Evolutionary conservation across 2,797 vertebrate species (phyloP).

Genomic region (Phataginus tetradactyla): DNA sequence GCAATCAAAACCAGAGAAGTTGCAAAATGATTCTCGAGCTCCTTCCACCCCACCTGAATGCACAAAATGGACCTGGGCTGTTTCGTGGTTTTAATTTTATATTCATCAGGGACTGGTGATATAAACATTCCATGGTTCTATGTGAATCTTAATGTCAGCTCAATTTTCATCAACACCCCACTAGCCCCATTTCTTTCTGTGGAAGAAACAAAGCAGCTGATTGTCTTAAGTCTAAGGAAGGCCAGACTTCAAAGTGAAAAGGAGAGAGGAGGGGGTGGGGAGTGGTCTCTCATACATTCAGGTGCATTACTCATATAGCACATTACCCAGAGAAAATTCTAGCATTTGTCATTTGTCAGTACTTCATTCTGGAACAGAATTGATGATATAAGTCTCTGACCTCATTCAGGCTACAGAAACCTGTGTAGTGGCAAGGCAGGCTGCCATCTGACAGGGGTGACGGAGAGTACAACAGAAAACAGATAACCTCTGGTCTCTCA

Average conservation of each 20-base stretch:
- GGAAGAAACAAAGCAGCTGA: not conserved
- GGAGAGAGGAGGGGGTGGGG: not conserved
- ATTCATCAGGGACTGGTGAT: not conserved
- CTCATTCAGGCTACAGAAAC: not conserved
- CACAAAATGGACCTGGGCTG: not conserved
- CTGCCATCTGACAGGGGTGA: not conserved
- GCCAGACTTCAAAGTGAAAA: not conserved
- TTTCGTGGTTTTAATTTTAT: not conserved
- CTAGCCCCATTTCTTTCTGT: not conserved
- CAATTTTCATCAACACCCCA: not conserved
- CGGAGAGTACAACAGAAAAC: not conserved
- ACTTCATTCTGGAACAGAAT: not conserved
- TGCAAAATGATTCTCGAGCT: not conserved
- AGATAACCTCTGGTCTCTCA: not conserved
- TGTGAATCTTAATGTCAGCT: not conserved
- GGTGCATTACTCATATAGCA: not conserved
- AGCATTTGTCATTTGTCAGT: not conserved
- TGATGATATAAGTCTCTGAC: not conserved
- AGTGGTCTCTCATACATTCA: not conserved
- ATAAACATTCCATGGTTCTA: not conserved
- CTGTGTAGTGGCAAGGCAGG: not conserved
- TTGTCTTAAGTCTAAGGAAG: not conserved
- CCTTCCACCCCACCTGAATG: not conserved
- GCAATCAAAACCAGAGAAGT: not conserved
- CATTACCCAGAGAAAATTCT: not conserved